Conservation (phyloP, 2,888 invertebrate genomes). For the Calameuta pallipes region DNA sequence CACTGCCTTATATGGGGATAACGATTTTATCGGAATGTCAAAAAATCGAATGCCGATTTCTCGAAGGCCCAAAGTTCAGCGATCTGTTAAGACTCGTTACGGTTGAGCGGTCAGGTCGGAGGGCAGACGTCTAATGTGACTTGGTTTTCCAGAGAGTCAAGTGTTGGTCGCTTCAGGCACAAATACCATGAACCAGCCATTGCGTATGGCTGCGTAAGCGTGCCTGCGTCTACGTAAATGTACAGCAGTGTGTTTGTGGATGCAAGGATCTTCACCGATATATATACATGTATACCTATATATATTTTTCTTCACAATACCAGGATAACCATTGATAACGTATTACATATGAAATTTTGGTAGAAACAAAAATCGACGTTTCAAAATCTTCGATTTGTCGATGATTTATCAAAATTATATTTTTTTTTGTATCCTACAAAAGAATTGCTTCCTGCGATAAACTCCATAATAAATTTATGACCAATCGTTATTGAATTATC, state of each 20-base stretch:
- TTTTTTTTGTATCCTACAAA: background rate
- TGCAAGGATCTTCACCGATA: conserved; percentile 56
- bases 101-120: conserved; percentile 60
- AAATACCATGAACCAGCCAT: conserved; percentile 28
- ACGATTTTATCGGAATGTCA: conserved; percentile 60
- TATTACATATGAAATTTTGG: background rate
- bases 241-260: conserved; percentile 42
- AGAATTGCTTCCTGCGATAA: too few relatives aligned
- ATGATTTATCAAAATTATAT: background rate
- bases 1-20: background rate
- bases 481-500: background rate
- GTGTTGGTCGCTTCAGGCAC: conserved; percentile 51
- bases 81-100: conserved; percentile 35
- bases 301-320: conserved; percentile 17
- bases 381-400: background rate
- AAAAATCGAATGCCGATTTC: conserved; percentile 22
- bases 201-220: conserved; percentile 22
- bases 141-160: conserved; percentile 58
- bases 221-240: conserved; percentile 24
- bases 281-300: conserved; percentile 34
- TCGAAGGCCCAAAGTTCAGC: conserved; percentile 22
- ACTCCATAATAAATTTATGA: background rate
- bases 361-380: background rate
- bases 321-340: background rate
- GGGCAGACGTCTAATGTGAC: conserved; percentile 62